phyloP scores from a whole-genome alignment of 2,888 invertebrate species.

The Drepanosiphum platanoidis region DNA sequence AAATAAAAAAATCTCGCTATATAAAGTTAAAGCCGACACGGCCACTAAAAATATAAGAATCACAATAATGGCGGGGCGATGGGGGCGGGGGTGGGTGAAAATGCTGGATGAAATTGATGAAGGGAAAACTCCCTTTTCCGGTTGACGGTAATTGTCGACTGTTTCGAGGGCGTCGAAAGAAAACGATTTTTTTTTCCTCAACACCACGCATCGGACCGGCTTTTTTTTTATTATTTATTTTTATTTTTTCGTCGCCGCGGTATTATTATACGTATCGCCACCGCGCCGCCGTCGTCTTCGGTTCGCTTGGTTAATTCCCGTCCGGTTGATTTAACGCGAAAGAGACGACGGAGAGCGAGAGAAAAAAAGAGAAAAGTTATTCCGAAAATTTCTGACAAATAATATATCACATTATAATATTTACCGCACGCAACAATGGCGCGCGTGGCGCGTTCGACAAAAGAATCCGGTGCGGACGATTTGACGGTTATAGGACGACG shows the following conservation, averaged over 20 bases:
- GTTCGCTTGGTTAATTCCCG: conserved; percentile 57
- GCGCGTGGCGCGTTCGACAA: not conserved
- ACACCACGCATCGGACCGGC: conserved; percentile 35
- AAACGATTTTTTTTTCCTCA: conserved; percentile 62
- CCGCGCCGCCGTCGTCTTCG: conserved; percentile 7
- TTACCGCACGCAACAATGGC: too few relatives aligned
- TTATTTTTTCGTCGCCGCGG: not conserved
- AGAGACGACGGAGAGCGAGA: not conserved
- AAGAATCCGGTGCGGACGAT: conserved; percentile 42
- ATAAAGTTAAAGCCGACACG: conserved; percentile 53
- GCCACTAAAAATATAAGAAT: conserved; percentile 62
- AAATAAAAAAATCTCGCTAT: conserved; percentile 45
- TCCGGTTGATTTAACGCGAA: conserved; percentile 60
- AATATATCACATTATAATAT: conserved; percentile 2
- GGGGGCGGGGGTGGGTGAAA: not conserved
- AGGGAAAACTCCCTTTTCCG: conserved; percentile 60
- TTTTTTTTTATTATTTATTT: conserved; percentile 11
- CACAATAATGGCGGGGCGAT: conserved; percentile 13
- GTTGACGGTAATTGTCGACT: conserved; percentile 62
- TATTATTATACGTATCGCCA: conserved; percentile 16
- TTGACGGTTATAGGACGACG: not conserved
- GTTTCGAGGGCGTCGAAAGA: conserved; percentile 61
- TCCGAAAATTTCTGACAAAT: not conserved
- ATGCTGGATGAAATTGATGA: conserved; percentile 55
- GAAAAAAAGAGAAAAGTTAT: conserved; percentile 6